Percentiles rank a stretch among this genome's conserved stretches.
These are phyloP conservation scores for Microplitis mediator DNA, from an alignment of 1,140 invertebrate genomes.

Conservation along the genomic window DNA sequence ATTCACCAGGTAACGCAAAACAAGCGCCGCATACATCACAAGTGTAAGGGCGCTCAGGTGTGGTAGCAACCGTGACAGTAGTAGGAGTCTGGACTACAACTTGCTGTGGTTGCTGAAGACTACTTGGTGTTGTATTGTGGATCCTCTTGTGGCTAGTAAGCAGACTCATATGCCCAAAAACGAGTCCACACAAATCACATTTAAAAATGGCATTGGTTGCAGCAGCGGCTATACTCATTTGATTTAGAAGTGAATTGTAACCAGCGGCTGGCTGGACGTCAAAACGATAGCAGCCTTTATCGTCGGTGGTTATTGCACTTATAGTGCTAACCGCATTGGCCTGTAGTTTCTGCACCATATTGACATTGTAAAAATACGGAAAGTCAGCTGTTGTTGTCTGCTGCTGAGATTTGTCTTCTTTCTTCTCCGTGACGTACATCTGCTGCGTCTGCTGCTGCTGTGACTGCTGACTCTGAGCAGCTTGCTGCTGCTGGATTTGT, in stretches of 20 bases:
- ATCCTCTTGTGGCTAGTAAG: slow-evolving; percentile 83
- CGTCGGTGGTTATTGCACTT: slow-evolving; percentile 59
- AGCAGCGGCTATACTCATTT: slow-evolving; percentile 66
- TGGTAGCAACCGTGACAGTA: slow-evolving; percentile 66
- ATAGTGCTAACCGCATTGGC: slow-evolving; percentile 59
- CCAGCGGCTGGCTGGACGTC: slow-evolving; percentile 64
- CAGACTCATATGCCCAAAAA: slow-evolving; percentile 78
- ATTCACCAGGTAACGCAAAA: slow-evolving; percentile 64
- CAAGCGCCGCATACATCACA: slow-evolving; percentile 67
- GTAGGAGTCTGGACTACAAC: slow-evolving; percentile 63
- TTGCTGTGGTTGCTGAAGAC: slow-evolving; percentile 62
- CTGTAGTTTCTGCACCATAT: slow-evolving; percentile 64
- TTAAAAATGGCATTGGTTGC: slow-evolving; percentile 81
- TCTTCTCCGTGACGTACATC: slow-evolving; percentile 58
- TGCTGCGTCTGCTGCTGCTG: slow-evolving; percentile 61
- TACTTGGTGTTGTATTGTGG: slow-evolving; percentile 67
- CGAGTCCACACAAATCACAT: slow-evolving; percentile 83
- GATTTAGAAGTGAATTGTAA: slow-evolving; percentile 65
- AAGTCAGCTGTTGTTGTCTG: slow-evolving; percentile 60
- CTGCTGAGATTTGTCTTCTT: slow-evolving; percentile 58
- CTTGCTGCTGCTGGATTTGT: slow-evolving; percentile 60
- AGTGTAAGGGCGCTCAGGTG: slow-evolving; percentile 65
- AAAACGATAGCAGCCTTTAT: slow-evolving; percentile 65
- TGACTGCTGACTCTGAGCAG: slow-evolving; percentile 54
- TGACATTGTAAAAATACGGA: slow-evolving; percentile 66